Evolutionary conservation across 2,113 vertebrate genomes (phyloP), one percentile per base, ranked within the genome.

Genomic region (Myotis brandtii): DNA sequence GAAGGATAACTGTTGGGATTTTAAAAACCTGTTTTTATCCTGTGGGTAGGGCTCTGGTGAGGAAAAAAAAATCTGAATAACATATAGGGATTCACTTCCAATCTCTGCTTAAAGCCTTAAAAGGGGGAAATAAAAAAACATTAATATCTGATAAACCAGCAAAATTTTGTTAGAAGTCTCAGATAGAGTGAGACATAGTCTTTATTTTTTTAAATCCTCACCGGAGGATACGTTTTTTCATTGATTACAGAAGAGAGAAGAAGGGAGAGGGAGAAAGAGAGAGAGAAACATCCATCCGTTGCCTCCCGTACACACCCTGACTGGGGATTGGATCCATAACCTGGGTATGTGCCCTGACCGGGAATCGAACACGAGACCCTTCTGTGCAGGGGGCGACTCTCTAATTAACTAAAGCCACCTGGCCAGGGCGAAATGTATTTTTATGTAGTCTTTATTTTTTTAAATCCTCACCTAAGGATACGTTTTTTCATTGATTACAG

Each of bases 141-240:
- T 37, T 52, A 89, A 87, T 91, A 95, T 27, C 20, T 30, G 56
- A 96, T 34, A 86, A 79, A 92, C 50, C 69, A 14, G 52, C 9
- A 86, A 90, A 92, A 87, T 7, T 62, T 73, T 95, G 96, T 95
- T 56, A 90, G 94, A 97, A 82, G 37, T 72, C 18, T 72, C 87
- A 67, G 27, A 59, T 62, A 18, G 54, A 27, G 9, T 50, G 21
- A 81, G 76, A 91, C 89, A 86, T 96, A 83, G 66, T 92, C 76
- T 97, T 66, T 66, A 32, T n/a, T 66, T n/a, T n/a, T 67, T n/a
- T 32, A n/a, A 67, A 67, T 67, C 64, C 64, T n/a, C 14, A 67
- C 64, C 2, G 0, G 2, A 67, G 32, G 30, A n/a, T n/a, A 67
- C 2, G 14, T n/a, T 67, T n/a, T 67, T n/a, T 67, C 64, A 67